Conservation (phyloP, 1,140 invertebrate genomes). For the Diorhabda sublineata region DNA sequence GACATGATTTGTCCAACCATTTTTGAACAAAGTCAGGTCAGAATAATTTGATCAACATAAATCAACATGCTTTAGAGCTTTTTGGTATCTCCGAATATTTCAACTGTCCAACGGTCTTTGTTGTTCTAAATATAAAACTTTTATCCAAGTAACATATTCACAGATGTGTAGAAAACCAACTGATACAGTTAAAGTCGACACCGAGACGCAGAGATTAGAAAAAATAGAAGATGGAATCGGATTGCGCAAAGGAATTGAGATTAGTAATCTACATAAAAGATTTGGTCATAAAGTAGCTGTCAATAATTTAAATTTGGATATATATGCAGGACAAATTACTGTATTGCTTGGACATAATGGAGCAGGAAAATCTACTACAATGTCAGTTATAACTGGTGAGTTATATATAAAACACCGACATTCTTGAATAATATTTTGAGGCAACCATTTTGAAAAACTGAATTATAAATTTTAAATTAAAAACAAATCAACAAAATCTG, state of each 20-base stretch:
- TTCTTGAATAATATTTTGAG: too few relatives aligned
- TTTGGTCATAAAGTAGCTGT: constrained; percentile 58
- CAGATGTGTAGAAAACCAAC: not conserved
- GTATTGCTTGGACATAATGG: constrained; percentile 73
- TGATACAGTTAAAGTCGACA: not conserved
- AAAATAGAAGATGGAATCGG: constrained; percentile 18
- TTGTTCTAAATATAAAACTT: too few relatives aligned
- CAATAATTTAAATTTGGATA: constrained; percentile 64
- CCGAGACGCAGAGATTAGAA: constrained; percentile 20
- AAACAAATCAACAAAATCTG: too few relatives aligned
- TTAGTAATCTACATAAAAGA: constrained; percentile 43
- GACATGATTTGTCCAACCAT: too few relatives aligned
- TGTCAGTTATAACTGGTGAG: constrained; percentile 71
- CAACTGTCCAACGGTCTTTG: too few relatives aligned
- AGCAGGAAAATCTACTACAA: constrained; percentile 54
- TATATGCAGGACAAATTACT: constrained; percentile 64
- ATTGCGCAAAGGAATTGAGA: constrained; percentile 21
- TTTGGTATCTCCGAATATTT: too few relatives aligned
- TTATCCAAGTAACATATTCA: not conserved
- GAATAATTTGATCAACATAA: too few relatives aligned
- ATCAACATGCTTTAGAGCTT: too few relatives aligned
- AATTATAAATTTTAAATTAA: too few relatives aligned
- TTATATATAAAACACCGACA: constrained; percentile 28
- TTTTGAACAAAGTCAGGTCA: too few relatives aligned
- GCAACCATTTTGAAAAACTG: too few relatives aligned